Evolutionary conservation across 2,797 vertebrate genomes (phyloP).

Genomic region (Taeniopygia guttata): DNA sequence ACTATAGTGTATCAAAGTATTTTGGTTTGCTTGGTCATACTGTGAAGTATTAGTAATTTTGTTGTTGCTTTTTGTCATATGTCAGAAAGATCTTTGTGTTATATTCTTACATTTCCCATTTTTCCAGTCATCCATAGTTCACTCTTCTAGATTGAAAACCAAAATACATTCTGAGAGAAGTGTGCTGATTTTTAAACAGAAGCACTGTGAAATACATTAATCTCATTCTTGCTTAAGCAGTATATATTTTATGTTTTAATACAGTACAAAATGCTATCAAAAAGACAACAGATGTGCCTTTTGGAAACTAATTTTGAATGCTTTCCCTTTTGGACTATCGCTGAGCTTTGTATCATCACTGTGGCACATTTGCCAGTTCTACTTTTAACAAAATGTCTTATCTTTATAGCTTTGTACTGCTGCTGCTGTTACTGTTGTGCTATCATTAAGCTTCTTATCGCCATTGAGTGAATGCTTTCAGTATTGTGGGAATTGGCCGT

Average conservation of each 20-base stretch:
- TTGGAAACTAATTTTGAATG: background rate
- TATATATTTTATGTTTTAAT: background rate
- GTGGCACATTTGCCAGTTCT: background rate
- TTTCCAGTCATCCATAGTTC: background rate
- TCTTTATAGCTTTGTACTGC: constrained; percentile 13
- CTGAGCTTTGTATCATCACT: background rate
- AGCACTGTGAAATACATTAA: background rate
- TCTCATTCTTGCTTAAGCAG: background rate
- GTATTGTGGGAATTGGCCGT: background rate
- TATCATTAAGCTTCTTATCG: background rate
- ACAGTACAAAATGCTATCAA: background rate
- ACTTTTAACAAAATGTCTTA: background rate
- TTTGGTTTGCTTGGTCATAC: background rate
- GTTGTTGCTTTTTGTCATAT: background rate
- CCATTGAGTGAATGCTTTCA: background rate
- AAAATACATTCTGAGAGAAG: background rate
- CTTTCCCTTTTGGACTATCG: background rate
- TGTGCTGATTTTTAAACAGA: background rate
- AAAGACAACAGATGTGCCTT: background rate
- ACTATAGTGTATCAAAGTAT: background rate
- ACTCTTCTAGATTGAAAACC: background rate
- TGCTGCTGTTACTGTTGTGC: constrained; percentile 1
- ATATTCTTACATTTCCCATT: background rate
- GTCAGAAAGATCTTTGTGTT: background rate
- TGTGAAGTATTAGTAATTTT: background rate